These are phyloP conservation scores for Margarornis squamiger DNA, from an alignment of 2,797 vertebrate species.

Conservation along the genomic window DNA sequence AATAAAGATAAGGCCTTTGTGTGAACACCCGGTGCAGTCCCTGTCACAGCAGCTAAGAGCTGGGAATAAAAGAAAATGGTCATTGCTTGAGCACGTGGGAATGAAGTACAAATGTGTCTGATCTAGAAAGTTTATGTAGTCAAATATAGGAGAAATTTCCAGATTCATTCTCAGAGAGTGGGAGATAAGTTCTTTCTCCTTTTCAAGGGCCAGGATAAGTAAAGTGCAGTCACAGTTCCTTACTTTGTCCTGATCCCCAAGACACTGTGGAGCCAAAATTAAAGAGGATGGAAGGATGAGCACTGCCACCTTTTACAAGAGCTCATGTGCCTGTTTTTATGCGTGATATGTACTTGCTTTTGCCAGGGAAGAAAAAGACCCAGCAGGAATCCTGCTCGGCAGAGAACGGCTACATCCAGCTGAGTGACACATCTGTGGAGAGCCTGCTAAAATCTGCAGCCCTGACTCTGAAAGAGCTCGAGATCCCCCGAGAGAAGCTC, in stretches of 20 bases:
- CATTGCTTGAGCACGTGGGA: background rate
- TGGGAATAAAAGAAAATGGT: background rate
- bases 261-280: background rate
- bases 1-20: background rate
- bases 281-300: background rate
- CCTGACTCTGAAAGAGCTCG: slow-evolving; percentile 54
- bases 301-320: background rate
- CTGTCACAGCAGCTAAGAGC: background rate
- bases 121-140: background rate
- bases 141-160: background rate
- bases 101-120: background rate
- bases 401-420: slow-evolving; percentile 10
- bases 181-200: background rate
- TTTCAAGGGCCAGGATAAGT: background rate
- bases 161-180: background rate
- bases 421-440: slow-evolving; percentile 64
- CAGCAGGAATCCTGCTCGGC: background rate
- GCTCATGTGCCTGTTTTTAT: background rate
- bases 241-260: background rate
- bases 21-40: background rate
- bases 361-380: background rate
- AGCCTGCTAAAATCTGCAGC: slow-evolving; percentile 41
- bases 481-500: slow-evolving; percentile 70
- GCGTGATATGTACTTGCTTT: background rate
- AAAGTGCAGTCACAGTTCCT: background rate